These are phyloP conservation scores for Diorhabda sublineata DNA, from an alignment of 1,140 invertebrate species.

Conservation along the genomic window DNA sequence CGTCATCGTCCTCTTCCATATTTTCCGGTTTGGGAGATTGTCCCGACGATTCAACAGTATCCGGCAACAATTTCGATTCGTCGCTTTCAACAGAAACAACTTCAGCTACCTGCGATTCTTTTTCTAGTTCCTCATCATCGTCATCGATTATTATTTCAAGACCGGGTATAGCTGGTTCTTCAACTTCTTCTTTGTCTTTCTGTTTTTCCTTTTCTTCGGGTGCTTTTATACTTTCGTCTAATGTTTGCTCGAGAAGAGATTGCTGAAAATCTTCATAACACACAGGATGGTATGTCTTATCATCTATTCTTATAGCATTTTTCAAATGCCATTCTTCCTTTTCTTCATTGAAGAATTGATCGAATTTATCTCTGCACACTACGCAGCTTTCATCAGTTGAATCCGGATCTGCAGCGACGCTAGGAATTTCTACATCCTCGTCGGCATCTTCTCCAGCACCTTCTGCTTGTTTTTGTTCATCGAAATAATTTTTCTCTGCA, in stretches of 20 bases:
- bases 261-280: slow-evolving; percentile 84
- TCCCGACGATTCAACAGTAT: slow-evolving; percentile 39
- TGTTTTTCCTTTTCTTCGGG: slow-evolving; percentile 13
- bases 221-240: slow-evolving; percentile 29
- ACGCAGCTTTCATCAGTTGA: slow-evolving; percentile 66
- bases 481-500: slow-evolving; percentile 84
- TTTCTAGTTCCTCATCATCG: slow-evolving; percentile 38
- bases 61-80: slow-evolving; percentile 29
- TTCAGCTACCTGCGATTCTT: slow-evolving; percentile 38
- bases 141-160: slow-evolving; percentile 42
- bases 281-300: slow-evolving; percentile 82
- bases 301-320: slow-evolving; percentile 74
- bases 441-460: slow-evolving; percentile 48
- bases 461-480: slow-evolving; percentile 54
- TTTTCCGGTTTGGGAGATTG: slow-evolving; percentile 48
- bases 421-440: slow-evolving; percentile 55
- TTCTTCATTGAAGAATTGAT: slow-evolving; percentile 93
- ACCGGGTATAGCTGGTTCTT: slow-evolving; percentile 34
- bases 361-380: slow-evolving; percentile 87
- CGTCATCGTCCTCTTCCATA: slow-evolving; percentile 47
- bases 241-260: slow-evolving; percentile 35
- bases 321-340: slow-evolving; percentile 92
- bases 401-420: slow-evolving; percentile 57
- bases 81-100: slow-evolving; percentile 36
- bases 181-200: background rate